Base-by-base conservation (phyloP, 1,140 invertebrate genomes). In the Sitodiplosis mosellana region DNA sequence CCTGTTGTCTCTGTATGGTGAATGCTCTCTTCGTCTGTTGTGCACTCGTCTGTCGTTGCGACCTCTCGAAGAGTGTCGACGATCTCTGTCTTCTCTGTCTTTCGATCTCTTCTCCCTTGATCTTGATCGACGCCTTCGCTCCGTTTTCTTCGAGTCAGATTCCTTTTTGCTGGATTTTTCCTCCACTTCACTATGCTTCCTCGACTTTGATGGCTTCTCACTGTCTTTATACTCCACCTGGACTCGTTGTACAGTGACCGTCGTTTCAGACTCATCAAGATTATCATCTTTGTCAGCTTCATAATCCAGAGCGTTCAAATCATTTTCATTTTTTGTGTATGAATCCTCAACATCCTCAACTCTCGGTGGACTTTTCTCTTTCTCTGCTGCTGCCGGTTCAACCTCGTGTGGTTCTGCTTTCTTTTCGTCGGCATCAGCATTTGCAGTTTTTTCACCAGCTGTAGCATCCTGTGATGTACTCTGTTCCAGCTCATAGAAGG, bases 281-380 rank as follows among this genome's bases (percentile, higher is more conserved):
- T 61, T 58, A 0, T 54, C 45, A 19, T 64, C 62, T 34, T 53
- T 55, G 1, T 59, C 61, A 0, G 58, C 55, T 14, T 64, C 61
- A 33, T 64, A 63, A 41, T 64, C 61, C 19, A 63, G 20, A 0
- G 61, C 61, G 47, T 64, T 62, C 57, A 62, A 58, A 37, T 63
- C 62, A 27, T 54, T 48, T 48, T 40, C 8, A 2, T 50, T 54
- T 2, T 51, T 53, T 61, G 4, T 48, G 45, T 11, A 44, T 33
- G 45, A 46, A 12, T 33, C n/a, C 11, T 8, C 48, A 49, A 14
- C 38, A 45, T 18, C 49, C 46, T 34, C 42, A 27, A 41, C 46
- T 43, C 33, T 46, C 37, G 14, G 17, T n/a, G 54, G 51, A 41
- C 54, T 48, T 1, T 59, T 59, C 36, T 59, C 53, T 47, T 51